phyloP scores from a whole-genome alignment of 2,888 invertebrate genomes.

The Mycalesis mineus region DNA sequence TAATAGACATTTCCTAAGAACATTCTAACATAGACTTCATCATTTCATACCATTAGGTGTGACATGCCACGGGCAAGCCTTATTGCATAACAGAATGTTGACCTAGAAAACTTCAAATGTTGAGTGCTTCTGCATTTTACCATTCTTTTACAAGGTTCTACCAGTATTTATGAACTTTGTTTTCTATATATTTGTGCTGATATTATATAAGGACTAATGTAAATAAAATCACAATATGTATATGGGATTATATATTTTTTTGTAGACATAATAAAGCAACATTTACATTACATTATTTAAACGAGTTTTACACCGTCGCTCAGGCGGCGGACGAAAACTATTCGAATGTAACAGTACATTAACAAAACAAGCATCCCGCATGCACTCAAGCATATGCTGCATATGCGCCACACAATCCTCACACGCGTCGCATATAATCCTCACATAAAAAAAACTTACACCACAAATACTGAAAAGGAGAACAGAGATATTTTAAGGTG shows the following conservation, averaged over 20 bases:
- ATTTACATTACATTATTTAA: slow-evolving; percentile 72
- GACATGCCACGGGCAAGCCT: too few species aligned
- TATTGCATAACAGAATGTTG: too few species aligned
- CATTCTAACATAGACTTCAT: too few species aligned
- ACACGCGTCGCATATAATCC: slow-evolving; percentile 54
- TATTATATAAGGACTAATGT: not conserved
- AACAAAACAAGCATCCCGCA: slow-evolving; percentile 54
- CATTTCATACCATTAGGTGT: too few species aligned
- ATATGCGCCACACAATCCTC: slow-evolving; percentile 26
- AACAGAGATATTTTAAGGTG: slow-evolving; percentile 55
- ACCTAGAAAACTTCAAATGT: too few species aligned
- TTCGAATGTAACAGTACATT: slow-evolving; percentile 76
- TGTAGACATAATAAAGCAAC: slow-evolving; percentile 79
- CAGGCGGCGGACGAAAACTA: slow-evolving; percentile 59
- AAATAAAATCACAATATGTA: slow-evolving; percentile 59
- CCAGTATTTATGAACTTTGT: too few species aligned
- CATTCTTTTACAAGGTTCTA: too few species aligned
- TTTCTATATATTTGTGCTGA: not conserved
- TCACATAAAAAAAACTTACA: slow-evolving; percentile 50
- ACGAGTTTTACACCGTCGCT: slow-evolving; percentile 62
- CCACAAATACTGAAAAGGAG: slow-evolving; percentile 76
- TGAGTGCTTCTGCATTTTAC: too few species aligned
- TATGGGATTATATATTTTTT: slow-evolving; percentile 78
- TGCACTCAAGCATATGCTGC: slow-evolving; percentile 34
- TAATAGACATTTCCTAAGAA: too few species aligned